Evolutionary conservation across 1,140 invertebrate genomes (phyloP).

Genomic region (Portunus trituberculatus): DNA sequence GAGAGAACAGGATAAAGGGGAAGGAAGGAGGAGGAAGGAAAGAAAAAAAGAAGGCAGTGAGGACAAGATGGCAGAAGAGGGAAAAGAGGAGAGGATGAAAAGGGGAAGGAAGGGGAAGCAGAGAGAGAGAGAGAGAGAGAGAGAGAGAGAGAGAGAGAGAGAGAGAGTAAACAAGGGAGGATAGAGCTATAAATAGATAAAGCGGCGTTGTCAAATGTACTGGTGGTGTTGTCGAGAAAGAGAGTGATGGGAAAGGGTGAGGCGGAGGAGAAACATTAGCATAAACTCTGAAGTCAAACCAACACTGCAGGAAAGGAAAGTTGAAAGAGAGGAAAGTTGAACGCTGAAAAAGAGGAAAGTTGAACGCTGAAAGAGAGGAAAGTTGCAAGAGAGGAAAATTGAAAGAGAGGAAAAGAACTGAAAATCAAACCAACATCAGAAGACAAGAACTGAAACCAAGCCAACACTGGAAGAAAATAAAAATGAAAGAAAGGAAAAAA

Average conservation of each 20-base stretch:
- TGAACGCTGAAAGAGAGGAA: not conserved
- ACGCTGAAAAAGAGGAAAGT: not conserved
- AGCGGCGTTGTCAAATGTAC: no score
- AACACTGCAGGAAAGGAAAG: not conserved
- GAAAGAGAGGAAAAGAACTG: not conserved
- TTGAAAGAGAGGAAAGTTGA: not conserved
- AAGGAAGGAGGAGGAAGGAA: not conserved
- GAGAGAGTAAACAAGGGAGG: not conserved
- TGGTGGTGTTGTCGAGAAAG: not conserved
- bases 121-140: constrained; percentile 10
- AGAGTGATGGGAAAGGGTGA: not conserved
- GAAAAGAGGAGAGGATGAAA: not conserved
- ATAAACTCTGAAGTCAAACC: no score
- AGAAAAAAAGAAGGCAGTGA: not conserved
- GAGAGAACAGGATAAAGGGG: not conserved
- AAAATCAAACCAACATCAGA: not conserved
- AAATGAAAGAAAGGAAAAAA: not conserved
- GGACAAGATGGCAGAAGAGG: not conserved
- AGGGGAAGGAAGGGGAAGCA: not conserved
- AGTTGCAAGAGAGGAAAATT: not conserved
- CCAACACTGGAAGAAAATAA: not conserved
- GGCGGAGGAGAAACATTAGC: not conserved
- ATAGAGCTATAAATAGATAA: no score
- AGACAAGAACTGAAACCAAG: not conserved
- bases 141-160: constrained; percentile 40